These are phyloP conservation scores for Isoperla grammatica DNA, from an alignment of 2,888 invertebrate genomes.

Conservation along the genomic window DNA sequence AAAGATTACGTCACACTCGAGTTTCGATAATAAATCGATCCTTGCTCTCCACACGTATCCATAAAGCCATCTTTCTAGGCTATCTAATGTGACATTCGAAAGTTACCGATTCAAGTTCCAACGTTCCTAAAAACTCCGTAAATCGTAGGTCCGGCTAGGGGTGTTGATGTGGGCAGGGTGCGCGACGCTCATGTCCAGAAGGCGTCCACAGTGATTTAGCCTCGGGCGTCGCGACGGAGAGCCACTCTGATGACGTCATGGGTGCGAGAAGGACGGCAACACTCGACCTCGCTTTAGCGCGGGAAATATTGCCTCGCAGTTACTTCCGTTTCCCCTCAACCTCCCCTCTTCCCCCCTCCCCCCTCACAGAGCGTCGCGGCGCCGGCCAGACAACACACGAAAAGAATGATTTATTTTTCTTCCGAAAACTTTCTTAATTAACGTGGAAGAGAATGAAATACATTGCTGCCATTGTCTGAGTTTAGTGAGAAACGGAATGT, in stretches of 20 bases:
- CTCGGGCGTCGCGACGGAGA: conserved; percentile 2
- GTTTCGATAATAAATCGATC: not conserved
- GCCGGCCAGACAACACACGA: conserved; percentile 18
- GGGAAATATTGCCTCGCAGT: conserved; percentile 26
- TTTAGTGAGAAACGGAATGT: too few relatives aligned
- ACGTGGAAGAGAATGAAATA: conserved; percentile 18
- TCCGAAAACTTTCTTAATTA: conserved; percentile 28
- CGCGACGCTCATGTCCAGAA: conserved; percentile 16
- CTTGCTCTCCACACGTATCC: conserved; percentile 4
- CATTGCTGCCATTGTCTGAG: too few relatives aligned
- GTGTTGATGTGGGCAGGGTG: conserved; percentile 1
- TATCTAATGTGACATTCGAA: conserved; percentile 10
- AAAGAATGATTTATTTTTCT: conserved; percentile 22
- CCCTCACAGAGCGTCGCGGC: not conserved
- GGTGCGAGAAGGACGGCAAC: not conserved
- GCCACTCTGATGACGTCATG: conserved; percentile 4
- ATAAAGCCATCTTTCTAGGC: not conserved
- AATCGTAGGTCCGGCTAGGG: conserved; percentile 2
- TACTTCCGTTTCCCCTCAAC: conserved; percentile 11
- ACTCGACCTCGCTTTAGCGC: conserved; percentile 22
- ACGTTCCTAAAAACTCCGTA: not conserved
- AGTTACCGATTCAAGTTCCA: conserved; percentile 9
- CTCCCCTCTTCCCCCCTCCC: too few relatives aligned
- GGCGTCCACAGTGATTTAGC: conserved; percentile 16
- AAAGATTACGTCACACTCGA: too few relatives aligned